Conservation (phyloP, 2,113 vertebrate species). For the Nanorana parkeri region DNA sequence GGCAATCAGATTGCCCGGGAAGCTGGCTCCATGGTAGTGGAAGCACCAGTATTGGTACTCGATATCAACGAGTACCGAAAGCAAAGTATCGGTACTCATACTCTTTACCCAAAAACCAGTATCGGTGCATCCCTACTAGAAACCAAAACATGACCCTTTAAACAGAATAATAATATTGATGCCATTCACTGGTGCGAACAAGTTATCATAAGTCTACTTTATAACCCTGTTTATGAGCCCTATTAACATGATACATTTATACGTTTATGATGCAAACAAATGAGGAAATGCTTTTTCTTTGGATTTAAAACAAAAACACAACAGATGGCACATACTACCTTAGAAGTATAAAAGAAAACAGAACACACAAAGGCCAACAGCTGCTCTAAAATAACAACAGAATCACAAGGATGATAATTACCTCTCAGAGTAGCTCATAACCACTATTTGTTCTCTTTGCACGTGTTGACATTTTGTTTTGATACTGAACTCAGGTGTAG, state of each 20-base stretch:
- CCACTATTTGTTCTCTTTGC: constrained; percentile 13
- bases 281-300: neutral
- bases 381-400: constrained; percentile 14
- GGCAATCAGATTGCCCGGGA: no score
- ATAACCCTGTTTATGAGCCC: no score
- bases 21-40: no score
- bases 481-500: neutral
- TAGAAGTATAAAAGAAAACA: constrained; percentile 11
- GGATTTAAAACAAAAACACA: neutral
- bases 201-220: no score
- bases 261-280: neutral
- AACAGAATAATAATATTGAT: no score
- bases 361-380: neutral
- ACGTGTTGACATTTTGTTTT: neutral
- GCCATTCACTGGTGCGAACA: no score
- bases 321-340: neutral
- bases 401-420: constrained; percentile 2
- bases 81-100: no score
- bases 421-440: neutral
- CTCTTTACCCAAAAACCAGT: no score
- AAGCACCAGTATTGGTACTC: no score
- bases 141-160: no score
- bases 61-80: no score
- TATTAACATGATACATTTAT: neutral
- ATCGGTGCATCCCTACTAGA: no score